A percentile compares a stretch with the other conserved stretches of the same genome.
Evolutionary conservation across 2,888 invertebrate species (phyloP).

Genomic region (Drosophila fulvimacula): DNA sequence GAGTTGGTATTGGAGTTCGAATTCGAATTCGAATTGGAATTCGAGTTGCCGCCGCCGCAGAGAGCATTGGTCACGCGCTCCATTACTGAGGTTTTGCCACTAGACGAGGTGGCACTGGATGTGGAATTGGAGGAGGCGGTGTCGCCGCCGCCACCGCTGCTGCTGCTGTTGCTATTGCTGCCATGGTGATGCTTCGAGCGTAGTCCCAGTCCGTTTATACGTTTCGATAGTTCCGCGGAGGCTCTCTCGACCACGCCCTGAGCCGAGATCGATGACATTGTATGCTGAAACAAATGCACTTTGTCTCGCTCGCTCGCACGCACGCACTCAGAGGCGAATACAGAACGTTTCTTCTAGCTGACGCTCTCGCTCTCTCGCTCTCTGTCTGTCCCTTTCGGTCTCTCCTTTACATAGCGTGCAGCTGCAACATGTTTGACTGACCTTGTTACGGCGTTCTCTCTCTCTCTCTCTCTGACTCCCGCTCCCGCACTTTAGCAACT

Average conservation of each 20-base stretch:
- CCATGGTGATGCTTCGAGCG: conserved; percentile 87
- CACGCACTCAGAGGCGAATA: conserved; percentile 14
- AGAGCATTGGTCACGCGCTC: conserved; percentile 95
- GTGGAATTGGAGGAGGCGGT: conserved; percentile 55
- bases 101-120: conserved; percentile 81
- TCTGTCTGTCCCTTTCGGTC: conserved; percentile 3
- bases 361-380: conserved; percentile 1
- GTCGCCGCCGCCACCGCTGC: conserved; percentile 24
- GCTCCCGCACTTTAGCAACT: conserved; percentile 25
- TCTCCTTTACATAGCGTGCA: conserved; percentile 36
- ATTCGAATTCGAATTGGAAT: conserved; percentile 70
- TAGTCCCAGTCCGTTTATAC: conserved; percentile 93
- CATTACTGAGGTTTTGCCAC: conserved; percentile 90
- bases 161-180: conserved; percentile 42
- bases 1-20: conserved; percentile 78
- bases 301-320: conserved; percentile 58
- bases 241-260: conserved; percentile 96
- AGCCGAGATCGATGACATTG: conserved; percentile 93
- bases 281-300: conserved; percentile 83
- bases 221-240: conserved; percentile 94
- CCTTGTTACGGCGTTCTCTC: conserved; percentile 47
- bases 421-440: conserved; percentile 40
- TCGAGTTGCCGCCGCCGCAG: conserved; percentile 88
- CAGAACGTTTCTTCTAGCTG: conserved; percentile 5
- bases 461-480: neutral